Conservation (phyloP, 2,113 vertebrate species). For the Hippocampus mohnikei region DNA sequence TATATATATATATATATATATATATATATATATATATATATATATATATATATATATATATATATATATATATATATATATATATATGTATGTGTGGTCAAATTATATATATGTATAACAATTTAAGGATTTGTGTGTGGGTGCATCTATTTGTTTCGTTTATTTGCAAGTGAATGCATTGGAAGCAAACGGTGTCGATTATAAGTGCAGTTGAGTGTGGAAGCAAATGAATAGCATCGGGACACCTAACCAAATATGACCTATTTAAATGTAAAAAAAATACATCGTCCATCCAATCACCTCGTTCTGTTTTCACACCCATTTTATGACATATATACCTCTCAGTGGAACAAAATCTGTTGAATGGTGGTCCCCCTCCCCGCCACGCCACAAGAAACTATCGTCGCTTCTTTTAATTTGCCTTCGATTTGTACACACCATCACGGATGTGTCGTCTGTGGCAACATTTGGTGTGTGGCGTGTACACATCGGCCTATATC, state of each 20-base stretch:
- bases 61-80: too few relatives aligned
- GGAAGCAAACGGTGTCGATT: not conserved
- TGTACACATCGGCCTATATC: constrained; percentile 3
- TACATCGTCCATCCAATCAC: not conserved
- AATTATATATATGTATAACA: too few relatives aligned
- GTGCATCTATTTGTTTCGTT: not conserved
- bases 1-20: too few relatives aligned
- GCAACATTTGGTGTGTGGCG: not conserved
- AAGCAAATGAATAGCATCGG: not conserved
- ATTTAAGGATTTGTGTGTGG: too few relatives aligned
- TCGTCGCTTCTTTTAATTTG: not conserved
- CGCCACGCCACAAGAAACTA: too few relatives aligned
- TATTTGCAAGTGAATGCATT: not conserved
- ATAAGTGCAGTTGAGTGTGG: not conserved
- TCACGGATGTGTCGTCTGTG: constrained; percentile 39
- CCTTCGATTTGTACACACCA: constrained; percentile 23
- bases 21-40: too few relatives aligned
- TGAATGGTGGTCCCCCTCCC: too few relatives aligned
- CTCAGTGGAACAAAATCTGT: too few relatives aligned
- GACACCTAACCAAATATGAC: not conserved
- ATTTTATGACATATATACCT: not conserved
- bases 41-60: too few relatives aligned
- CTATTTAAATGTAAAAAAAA: too few relatives aligned
- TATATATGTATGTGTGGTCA: too few relatives aligned
- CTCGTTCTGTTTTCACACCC: not conserved